These are phyloP conservation scores for Platycnemis pennipes DNA, from an alignment of 2,888 invertebrate genomes.

Conservation along the genomic window DNA sequence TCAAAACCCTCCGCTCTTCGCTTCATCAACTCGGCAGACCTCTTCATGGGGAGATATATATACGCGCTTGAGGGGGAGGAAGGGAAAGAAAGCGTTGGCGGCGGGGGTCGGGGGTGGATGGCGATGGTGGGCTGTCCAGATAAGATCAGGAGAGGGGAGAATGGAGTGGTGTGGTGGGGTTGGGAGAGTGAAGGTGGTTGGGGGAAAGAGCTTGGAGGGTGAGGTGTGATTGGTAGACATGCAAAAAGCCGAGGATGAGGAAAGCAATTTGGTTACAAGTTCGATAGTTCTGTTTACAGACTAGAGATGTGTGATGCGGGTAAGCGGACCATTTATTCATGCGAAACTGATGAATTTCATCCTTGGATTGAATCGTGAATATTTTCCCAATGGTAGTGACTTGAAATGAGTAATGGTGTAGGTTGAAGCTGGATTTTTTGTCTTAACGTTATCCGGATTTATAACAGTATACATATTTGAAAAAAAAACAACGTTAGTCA, in stretches of 20 bases:
- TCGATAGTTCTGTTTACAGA: neutral
- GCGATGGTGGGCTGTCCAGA: conserved; percentile 9
- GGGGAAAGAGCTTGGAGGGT: neutral
- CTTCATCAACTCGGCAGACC: conserved; percentile 57
- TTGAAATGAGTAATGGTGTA: too few species aligned
- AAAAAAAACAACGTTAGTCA: too few species aligned
- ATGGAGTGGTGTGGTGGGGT: neutral
- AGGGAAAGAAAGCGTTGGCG: neutral
- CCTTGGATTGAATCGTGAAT: neutral
- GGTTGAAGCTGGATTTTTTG: too few species aligned
- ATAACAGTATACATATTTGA: too few species aligned
- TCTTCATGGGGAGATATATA: neutral
- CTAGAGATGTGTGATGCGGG: neutral
- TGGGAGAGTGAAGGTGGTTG: neutral
- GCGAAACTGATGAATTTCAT: neutral
- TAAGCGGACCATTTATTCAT: neutral
- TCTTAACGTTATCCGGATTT: too few species aligned
- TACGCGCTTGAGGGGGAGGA: too few species aligned
- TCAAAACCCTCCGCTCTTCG: conserved; percentile 37
- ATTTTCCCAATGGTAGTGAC: neutral
- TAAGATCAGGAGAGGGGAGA: conserved; percentile 60
- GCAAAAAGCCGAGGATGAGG: neutral
- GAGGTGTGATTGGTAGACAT: neutral
- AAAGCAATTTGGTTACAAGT: neutral
- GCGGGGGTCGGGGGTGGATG: neutral